Conservation (phyloP, 2,888 invertebrate species). For the Frankliniella fusca region DNA sequence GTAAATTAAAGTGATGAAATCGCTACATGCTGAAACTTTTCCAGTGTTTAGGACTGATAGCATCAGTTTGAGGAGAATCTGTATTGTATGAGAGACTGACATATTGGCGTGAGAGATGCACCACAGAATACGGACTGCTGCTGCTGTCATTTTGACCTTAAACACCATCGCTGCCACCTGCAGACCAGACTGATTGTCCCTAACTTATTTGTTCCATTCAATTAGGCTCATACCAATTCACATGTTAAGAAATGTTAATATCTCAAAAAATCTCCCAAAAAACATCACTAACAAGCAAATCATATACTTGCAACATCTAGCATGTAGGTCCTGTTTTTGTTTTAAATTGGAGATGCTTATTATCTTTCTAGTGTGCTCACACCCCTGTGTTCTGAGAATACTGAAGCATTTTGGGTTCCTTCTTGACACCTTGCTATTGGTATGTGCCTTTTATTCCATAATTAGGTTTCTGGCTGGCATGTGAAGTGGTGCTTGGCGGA, state of each 20-base stretch:
- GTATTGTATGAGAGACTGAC: slow-evolving; percentile 26
- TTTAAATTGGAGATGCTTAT: neutral
- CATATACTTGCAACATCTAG: neutral
- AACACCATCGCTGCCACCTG: slow-evolving; percentile 6
- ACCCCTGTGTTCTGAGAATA: neutral
- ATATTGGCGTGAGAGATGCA: slow-evolving; percentile 20
- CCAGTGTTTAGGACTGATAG: slow-evolving; percentile 26
- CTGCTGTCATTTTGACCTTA: neutral
- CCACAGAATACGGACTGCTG: neutral
- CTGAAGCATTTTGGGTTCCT: neutral
- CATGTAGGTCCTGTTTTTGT: neutral
- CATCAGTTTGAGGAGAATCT: slow-evolving; percentile 26
- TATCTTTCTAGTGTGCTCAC: neutral
- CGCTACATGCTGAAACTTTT: slow-evolving; percentile 14
- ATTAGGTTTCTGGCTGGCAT: neutral
- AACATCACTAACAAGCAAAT: neutral
- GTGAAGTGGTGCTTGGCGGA: neutral
- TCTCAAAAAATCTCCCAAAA: neutral
- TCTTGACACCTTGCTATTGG: neutral
- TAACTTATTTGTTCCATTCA: slow-evolving; percentile 25
- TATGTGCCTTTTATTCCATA: slow-evolving; percentile 7
- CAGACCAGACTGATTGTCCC: slow-evolving; percentile 20
- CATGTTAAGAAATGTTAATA: neutral
- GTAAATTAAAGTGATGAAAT: slow-evolving; percentile 25
- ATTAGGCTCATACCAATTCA: neutral